Evolutionary conservation across 2,113 vertebrate genomes (phyloP).

Genomic region (Lepus timidus): DNA sequence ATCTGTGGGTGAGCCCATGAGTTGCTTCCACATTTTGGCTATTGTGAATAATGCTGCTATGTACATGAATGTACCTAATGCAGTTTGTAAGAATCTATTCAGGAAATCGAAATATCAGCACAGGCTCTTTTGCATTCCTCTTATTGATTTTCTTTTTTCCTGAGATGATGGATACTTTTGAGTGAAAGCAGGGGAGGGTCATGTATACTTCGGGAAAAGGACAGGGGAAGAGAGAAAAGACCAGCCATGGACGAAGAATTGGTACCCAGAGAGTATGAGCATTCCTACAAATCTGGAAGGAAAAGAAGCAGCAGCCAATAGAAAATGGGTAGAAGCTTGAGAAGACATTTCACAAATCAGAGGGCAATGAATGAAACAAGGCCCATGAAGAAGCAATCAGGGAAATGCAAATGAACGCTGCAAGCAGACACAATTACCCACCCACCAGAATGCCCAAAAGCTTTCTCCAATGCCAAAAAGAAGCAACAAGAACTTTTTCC

Average conservation of each 20-base stretch:
- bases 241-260: not conserved
- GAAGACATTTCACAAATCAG: not conserved
- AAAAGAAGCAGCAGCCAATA: not conserved
- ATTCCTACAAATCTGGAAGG: not conserved
- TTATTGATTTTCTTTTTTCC: not conserved
- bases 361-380: not conserved
- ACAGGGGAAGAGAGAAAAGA: not conserved
- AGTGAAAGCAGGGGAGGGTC: not conserved
- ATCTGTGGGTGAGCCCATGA: too few species aligned
- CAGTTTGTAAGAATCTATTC: too few species aligned
- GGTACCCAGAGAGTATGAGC: not conserved
- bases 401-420: not conserved
- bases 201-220: not conserved
- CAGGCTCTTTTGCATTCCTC: too few species aligned
- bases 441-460: not conserved
- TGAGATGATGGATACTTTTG: not conserved
- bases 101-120: too few species aligned
- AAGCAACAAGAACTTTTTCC: not conserved
- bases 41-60: too few species aligned
- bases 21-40: too few species aligned
- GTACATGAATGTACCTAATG: too few species aligned
- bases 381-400: not conserved
- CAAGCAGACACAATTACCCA: not conserved
- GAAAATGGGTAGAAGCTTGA: not conserved
- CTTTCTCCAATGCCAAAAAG: not conserved